Base-by-base conservation (phyloP, 2,888 invertebrate species). In the Cetonia aurata region DNA sequence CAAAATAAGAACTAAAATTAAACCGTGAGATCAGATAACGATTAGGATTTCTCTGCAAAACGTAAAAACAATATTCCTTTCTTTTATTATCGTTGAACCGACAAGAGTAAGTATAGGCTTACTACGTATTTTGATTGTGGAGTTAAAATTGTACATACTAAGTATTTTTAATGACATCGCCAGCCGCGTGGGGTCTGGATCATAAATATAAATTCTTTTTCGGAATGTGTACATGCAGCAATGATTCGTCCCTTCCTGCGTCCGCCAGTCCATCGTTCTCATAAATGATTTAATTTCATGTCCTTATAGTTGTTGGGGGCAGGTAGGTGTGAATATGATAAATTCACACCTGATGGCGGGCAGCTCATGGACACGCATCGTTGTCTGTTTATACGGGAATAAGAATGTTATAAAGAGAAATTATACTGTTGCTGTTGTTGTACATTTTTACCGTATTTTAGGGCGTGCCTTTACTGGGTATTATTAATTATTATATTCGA, bases 301-400 rank as follows among this genome's bases (percentile, higher is more conserved):
- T 60, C 60, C 25, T 60, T 60, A 60, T 46, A 46, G 60, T 60
- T 60, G 60, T 60, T 46, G 46, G 60, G 48, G 60, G 48, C 60
- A 48, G 46, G 67, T 67, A 67, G 67, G 67, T 67, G 67, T 67
- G 56, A 55, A 67, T 55, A 67, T 56, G 67, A 67, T 53, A 67
- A 55, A 67, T 67, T 67, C 55, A 67, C 60, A 60, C 60, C 60
- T 60, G 60, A 60, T 48, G 60, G 60, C 60, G 48, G 46, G 60
- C 60, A 60, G 48, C 33, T 60, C 48, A 60, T 31, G 60, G 46
- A 60, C 60, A 60, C 48, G 60, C 60, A 60, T 60, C 60, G 48
- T 60, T 60, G 60, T 60, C 60, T 60, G 60, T 60, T 60, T 60
- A 60, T 60, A 60, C 46, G 60, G 60, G 33, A 60, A 60, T 60